phyloP scores from a whole-genome alignment of 37 sponge, comb jelly and placozoan genomes.

The Cliona cf. orientalis region DNA sequence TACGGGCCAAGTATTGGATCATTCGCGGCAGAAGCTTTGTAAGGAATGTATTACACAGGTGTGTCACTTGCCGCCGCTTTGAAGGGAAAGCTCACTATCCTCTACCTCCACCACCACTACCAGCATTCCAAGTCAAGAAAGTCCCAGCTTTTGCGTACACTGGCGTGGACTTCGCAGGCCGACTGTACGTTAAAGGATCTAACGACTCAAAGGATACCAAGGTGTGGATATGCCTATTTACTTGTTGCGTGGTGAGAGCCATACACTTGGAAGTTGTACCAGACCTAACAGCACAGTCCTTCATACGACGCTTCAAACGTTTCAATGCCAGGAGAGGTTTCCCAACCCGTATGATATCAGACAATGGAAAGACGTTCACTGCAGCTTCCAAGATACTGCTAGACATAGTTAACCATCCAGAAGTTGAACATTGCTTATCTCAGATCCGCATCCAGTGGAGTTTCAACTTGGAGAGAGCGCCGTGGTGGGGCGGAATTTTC shows the following conservation, averaged over 20 bases:
- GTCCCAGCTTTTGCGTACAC: neutral
- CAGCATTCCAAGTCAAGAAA: neutral
- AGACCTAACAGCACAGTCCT: too few relatives aligned
- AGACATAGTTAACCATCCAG: neutral
- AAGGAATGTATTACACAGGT: neutral
- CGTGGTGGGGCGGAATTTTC: conserved; percentile 25
- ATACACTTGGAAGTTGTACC: conserved; percentile 42
- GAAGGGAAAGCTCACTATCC: conserved; percentile 1
- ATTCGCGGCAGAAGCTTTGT: conserved; percentile 17
- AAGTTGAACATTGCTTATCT: conserved; percentile 1
- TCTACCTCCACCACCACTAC: conserved; percentile 7
- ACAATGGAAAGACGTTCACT: conserved; percentile 49
- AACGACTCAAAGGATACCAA: neutral
- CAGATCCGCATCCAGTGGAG: conserved; percentile 38
- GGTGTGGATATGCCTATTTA: conserved; percentile 46
- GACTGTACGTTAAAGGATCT: conserved; percentile 2
- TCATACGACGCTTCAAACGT: conserved; percentile 6
- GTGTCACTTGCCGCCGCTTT: conserved; percentile 2
- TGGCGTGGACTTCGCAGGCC: conserved; percentile 13
- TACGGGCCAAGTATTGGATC: conserved; percentile 29
- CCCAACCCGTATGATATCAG: conserved; percentile 28
- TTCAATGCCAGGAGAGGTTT: conserved; percentile 41
- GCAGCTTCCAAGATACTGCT: conserved; percentile 24
- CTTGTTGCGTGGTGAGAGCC: conserved; percentile 36
- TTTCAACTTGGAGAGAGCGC: too few relatives aligned